Evolutionary conservation across 2,797 vertebrate genomes (phyloP), one percentile per base, ranked within the genome.

Genomic region (Spondyliosoma cantharus): DNA sequence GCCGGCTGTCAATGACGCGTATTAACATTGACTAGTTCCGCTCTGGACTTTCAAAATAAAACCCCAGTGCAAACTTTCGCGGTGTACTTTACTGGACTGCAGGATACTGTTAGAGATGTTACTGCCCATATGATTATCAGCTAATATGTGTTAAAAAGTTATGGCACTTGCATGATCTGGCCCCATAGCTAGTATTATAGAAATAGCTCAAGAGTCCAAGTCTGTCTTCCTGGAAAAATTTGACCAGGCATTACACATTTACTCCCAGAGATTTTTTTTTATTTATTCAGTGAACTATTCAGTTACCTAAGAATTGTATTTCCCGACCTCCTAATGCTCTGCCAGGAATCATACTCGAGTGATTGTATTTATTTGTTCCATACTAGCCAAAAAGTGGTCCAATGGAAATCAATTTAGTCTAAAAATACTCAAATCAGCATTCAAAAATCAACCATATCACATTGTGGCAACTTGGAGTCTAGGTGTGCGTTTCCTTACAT

Each of bases 41-140:
- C 7, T 20, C 0, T 0, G 0, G 1, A 19, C 14, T 81, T 90
- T 88, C 87, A 91, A 63, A 92, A 82, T 91, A 90, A 90, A 87
- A 24, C 8, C 0, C 7, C 0, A 7, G 49, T 19, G 48, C 56
- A 11, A 56, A 17, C 9, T 15, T 7, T 37, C 27, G 14, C 7
- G 14, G 3, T 6, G 19, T 7, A 2, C 3, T 14, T 17, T 37
- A 24, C 1, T 22, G 3, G 20, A 22, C 19, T 11, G 17, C 24
- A 25, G 20, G 24, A 27, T 9, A 15, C 3, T 16, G 1, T 8
- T 22, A 19, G 13, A 53, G 22, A n/a, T 43, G 25, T 9, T 37
- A 48, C 7, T 16, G 5, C 46, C 15, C 1, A 16, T 27, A 27
- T 7, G 7, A 4, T 3, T 27, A n/a, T 58, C 14, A 42, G 15